Base-by-base conservation (phyloP, 2,113 vertebrate species). In the Bujurquina vittata region DNA sequence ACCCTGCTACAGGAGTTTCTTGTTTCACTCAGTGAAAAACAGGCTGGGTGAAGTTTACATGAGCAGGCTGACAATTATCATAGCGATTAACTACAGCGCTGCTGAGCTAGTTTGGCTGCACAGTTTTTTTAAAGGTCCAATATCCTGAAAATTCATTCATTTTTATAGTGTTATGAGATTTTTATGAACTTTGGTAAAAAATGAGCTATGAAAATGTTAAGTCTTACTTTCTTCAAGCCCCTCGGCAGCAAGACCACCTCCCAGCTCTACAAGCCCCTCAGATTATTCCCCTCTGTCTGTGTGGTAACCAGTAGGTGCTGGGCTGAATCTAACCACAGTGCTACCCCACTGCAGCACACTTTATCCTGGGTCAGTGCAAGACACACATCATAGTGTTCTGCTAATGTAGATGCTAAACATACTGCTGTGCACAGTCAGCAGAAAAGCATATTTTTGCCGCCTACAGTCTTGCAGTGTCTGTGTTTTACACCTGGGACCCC, bases 1-100 rank as follows among this genome's bases (percentile, higher is more conserved):
- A 3, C 67, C 67, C 67, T 54, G 67, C 18, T 31, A 72, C 67
- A 14, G 67, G 67, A 72, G 17, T 33, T 31, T 72, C 67, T 33
- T 2, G 67, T 54, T 72, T 72, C 46, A n/a, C 17, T n/a, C 6
- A 29, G 46, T 54, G 46, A 3, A 54, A 54, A 72, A 14, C 6
- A 52, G 18, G 67, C 6, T 52, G 3, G 67, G 7, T 72, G 67
- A 72, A 72, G 43, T 31, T 72, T 9, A 12, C 43, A 31, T 8
- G 23, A 31, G 33, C 20, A 63, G n/a, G 12, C 33, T 40, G 43
- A 8, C 43, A 31, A 26, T 72, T 49, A 20, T 43, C 35, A 49
- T 0, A 49, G 43, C 40, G 1, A 40, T 0, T 20, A 49, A 31
- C 17, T 72, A 0, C 65, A 29, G 23, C 11, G 17, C 43, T 69